A percentile compares a stretch with the other conserved stretches of the same genome.
phyloP scores from a whole-genome alignment of 2,797 vertebrate species.

The Agapornis canus region DNA sequence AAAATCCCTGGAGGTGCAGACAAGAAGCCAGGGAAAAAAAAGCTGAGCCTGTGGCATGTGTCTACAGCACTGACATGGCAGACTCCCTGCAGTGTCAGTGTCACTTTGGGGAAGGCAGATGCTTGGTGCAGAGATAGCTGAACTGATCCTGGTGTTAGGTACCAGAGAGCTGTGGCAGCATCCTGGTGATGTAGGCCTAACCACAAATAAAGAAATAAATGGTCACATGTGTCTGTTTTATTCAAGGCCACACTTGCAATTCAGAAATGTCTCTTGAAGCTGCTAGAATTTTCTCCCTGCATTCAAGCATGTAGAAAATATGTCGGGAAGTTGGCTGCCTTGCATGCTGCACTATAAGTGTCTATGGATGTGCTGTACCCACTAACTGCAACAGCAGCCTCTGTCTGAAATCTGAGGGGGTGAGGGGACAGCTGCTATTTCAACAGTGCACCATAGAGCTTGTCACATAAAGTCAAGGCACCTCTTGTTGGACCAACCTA shows the following conservation, averaged over 20 bases:
- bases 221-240: neutral
- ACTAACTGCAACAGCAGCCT: neutral
- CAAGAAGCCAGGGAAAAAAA: neutral
- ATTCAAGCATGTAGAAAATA: neutral
- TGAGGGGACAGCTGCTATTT: neutral
- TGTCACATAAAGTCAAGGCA: neutral
- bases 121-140: neutral
- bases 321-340: fast-evolving
- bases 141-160: fast-evolving
- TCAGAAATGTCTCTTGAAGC: neutral
- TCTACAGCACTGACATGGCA: neutral
- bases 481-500: neutral
- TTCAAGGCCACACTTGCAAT: neutral
- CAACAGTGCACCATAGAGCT: neutral
- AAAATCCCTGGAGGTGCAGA: neutral
- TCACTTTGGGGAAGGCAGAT: neutral
- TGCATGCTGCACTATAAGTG: neutral
- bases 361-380: neutral
- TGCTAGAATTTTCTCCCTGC: neutral
- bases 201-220: neutral
- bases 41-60: fast-evolving
- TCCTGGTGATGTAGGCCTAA: neutral
- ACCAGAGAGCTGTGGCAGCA: neutral
- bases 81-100: neutral
- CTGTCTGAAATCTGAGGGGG: neutral